Evolutionary conservation across 2,888 invertebrate genomes (phyloP).

Genomic region (Nomada fucata): DNA sequence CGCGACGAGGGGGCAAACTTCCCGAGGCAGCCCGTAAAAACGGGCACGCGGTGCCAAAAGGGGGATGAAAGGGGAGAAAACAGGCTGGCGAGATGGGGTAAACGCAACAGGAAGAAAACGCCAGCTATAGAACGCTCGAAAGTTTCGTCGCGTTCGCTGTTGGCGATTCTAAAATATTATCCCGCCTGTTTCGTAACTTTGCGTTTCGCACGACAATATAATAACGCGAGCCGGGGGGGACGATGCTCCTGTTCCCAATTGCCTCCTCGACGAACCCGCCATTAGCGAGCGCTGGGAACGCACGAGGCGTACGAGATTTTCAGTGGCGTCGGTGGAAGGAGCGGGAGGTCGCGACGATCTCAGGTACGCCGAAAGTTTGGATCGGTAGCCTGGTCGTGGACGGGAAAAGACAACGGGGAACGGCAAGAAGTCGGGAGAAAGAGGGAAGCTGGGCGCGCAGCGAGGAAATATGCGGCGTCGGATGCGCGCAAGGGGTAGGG

Average conservation of each 20-base stretch:
- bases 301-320: too few species aligned
- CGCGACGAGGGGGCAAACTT: slow-evolving; percentile 32
- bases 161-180: slow-evolving; percentile 11
- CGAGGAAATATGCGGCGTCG: slow-evolving; percentile 32
- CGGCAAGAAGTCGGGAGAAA: slow-evolving; percentile 45
- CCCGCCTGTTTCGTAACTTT: too few species aligned
- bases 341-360: too few species aligned
- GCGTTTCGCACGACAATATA: too few species aligned
- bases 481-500: slow-evolving; percentile 1
- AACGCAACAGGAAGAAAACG: slow-evolving; percentile 46
- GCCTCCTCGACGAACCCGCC: too few species aligned
- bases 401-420: slow-evolving; percentile 36
- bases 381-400: slow-evolving; percentile 23
- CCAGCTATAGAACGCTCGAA: slow-evolving; percentile 7
- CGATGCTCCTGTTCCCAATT: too few species aligned
- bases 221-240: too few species aligned
- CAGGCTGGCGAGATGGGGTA: slow-evolving; percentile 43
- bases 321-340: too few species aligned
- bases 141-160: background rate
- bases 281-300: too few species aligned
- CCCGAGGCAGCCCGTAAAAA: slow-evolving; percentile 44
- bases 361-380: slow-evolving; percentile 11
- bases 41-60: slow-evolving; percentile 59
- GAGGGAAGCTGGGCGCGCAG: slow-evolving; percentile 39
- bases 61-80: slow-evolving; percentile 51